Base-by-base conservation (phyloP, 1,140 invertebrate species). In the Philotrypesis tridentata region DNA sequence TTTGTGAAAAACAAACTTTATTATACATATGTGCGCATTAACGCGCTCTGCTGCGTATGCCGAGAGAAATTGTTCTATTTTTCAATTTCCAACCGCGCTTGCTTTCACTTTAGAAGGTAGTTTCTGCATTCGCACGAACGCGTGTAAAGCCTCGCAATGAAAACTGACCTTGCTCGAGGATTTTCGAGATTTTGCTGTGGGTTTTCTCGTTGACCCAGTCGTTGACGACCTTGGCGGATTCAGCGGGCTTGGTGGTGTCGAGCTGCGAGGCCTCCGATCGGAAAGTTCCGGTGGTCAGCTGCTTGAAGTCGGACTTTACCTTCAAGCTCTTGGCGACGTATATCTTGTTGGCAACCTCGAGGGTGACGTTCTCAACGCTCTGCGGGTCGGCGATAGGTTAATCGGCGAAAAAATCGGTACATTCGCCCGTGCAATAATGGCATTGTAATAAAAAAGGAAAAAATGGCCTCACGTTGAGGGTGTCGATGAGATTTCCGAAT, bases 171-270 rank as follows among this genome's bases (percentile, higher is more conserved):
- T 89, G 1, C 4, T 81, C 37, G 65, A 95, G 77, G 5, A 95
- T 86, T 48, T 93, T 86, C 31, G 91, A 89, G 63, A 95, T 95
- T 82, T 92, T 93, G 33, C 93, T 77, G 21, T 93, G 89, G 0
- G 94, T 95, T 11, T 92, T 84, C 17, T 92, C 82, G 33, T 91
- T 87, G 25, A 93, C 92, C 93, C 93, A 95, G 2, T 83, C 60
- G 78, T 95, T 95, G 43, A 95, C 93, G 0, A 33, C 85, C 33
- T 90, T 85, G 4, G 91, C 87, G 25, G 88, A 87, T 11, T 86
- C 81, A 1, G 23, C 0, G 0, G 84, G 80, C 67, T 89, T 55
- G 0, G 4, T 14, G 78, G 93, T 93, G 75, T 93, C 84, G 0
- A 93, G 78, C 11, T 77, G 85, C 31, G 86, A 29, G 7, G 85